phyloP scores from a whole-genome alignment of 2,113 vertebrate genomes.

The Cardinalis cardinalis region DNA sequence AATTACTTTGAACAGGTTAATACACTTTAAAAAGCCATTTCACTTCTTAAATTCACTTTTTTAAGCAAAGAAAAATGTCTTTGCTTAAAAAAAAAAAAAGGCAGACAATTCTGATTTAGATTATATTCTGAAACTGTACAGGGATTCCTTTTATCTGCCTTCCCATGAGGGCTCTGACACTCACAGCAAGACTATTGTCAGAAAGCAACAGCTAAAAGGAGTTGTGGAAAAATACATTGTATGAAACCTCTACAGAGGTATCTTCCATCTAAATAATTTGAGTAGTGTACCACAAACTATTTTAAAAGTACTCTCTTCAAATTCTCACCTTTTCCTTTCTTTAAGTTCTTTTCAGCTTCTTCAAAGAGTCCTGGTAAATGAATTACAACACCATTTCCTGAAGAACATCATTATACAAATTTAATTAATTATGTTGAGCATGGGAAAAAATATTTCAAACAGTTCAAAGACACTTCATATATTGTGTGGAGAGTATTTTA shows the following conservation, averaged over 20 bases:
- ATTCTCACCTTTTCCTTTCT: constrained; percentile 90
- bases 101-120: background rate
- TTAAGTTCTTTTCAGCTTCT: constrained; percentile 92
- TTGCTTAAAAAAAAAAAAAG: too few species aligned
- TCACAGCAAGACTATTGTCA: background rate
- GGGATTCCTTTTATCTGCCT: background rate
- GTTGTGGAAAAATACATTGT: background rate
- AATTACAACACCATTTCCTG: constrained; percentile 97
- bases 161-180: background rate
- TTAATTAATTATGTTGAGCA: background rate
- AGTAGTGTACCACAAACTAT: background rate
- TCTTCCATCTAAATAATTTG: background rate
- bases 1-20: background rate
- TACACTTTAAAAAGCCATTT: background rate
- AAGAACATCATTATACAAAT: constrained; percentile 17
- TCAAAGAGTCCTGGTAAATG: constrained; percentile 97
- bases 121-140: background rate
- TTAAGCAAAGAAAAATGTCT: background rate
- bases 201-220: background rate
- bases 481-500: background rate
- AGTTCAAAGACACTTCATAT: background rate
- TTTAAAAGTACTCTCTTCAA: background rate
- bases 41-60: background rate
- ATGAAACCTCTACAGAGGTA: background rate
- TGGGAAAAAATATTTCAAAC: background rate